Base-by-base conservation (phyloP, 2,797 vertebrate species). In the Pogoniulus pusillus region DNA sequence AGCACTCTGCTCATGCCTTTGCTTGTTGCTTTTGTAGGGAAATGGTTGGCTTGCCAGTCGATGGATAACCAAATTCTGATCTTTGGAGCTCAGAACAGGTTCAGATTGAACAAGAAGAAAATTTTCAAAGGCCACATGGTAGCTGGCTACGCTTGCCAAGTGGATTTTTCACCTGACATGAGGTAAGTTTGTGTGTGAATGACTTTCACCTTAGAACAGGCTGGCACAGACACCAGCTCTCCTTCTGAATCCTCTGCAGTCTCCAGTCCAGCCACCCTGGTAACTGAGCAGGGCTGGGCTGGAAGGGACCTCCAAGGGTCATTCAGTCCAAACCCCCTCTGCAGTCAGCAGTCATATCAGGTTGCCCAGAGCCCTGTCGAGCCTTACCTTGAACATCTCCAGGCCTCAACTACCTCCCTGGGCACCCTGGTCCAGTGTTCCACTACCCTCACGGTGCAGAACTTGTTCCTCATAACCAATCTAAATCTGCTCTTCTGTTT, bases 21-120 rank as follows among this genome's bases (percentile, higher is more conserved):
- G 24, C 60, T 85, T 76, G 43, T 93, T 91, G 80, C 77, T 22
- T 86, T 95, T 91, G 45, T 88, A 99, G 99, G 99, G 81, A 99
- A 99, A 81, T 99, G 99, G 99, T 97, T 99, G 35, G 99, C 99
- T 7, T 99, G 99, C 95, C 99, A 99, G 94, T 99, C 99, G 0
- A 99, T 99, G 99, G 99, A 99, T 96, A 99, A 99, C 96, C 99
- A 99, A 96, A 99, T 99, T 94, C 98, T 99, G 94, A 99, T 99
- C 93, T 99, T 99, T 85, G 99, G 99, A 88, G 99, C 99, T 64
- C 99, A 99, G 95, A 99, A 99, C 96, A 98, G 99, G 95, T 99
- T 99, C 97, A 98, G 99, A 89, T 98, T 99, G 91, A 99, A 99
- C 98, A 99, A 99, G 97, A 99, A 99, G 97, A 99, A 99, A 96